Evolutionary conservation across 2,888 invertebrate species (phyloP).

Genomic region (Drosophila meridionalis): DNA sequence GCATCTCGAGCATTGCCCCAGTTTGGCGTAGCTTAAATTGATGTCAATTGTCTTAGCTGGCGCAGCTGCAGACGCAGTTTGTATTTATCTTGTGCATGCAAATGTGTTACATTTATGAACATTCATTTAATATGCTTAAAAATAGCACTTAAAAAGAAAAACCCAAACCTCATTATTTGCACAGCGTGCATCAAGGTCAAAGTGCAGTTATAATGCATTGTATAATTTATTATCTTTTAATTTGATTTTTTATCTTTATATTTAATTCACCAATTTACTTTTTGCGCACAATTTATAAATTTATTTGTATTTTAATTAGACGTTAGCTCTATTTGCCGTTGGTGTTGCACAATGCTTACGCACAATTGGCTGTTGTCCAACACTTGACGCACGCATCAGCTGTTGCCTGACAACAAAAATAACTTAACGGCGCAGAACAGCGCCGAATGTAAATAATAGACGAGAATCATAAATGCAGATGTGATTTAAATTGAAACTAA

Average conservation of each 20-base stretch:
- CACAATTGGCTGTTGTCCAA: constrained; percentile 12
- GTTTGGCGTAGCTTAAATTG: constrained; percentile 32
- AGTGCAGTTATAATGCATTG: background rate
- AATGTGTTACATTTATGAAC: background rate
- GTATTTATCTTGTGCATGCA: background rate
- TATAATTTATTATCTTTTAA: constrained; percentile 12
- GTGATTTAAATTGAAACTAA: background rate
- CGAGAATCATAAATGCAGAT: background rate
- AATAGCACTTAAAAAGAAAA: background rate
- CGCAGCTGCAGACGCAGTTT: constrained; percentile 21
- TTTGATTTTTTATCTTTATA: background rate
- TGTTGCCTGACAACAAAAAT: constrained; percentile 46
- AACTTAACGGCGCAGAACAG: constrained; percentile 45
- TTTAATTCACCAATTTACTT: background rate
- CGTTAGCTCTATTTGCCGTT: background rate
- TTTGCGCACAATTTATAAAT: background rate
- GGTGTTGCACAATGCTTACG: constrained; percentile 24
- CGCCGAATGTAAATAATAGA: constrained; percentile 15
- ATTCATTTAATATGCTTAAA: background rate
- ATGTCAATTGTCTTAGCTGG: constrained; percentile 27
- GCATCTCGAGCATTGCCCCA: constrained; percentile 46
- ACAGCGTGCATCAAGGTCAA: background rate
- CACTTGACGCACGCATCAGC: constrained; percentile 41
- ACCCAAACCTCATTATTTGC: constrained; percentile 12
- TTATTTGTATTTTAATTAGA: constrained; percentile 1